phyloP scores from a whole-genome alignment of 2,797 vertebrate species.

The Anas flavirostris region DNA sequence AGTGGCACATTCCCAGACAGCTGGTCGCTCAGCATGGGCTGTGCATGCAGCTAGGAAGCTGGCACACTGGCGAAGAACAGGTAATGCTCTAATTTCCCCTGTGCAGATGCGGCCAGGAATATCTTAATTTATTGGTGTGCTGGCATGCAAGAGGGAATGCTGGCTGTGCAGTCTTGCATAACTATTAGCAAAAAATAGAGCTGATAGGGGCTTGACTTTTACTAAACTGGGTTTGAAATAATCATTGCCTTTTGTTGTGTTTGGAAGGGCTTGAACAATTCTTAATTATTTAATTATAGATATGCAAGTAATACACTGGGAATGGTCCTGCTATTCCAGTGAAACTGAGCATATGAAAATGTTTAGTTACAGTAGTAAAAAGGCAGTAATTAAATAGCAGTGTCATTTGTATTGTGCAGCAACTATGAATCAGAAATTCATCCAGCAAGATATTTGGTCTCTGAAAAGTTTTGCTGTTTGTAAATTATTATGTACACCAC shows the following conservation, averaged over 20 bases:
- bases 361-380: constrained; percentile 82
- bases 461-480: constrained; percentile 57
- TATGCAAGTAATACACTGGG: constrained; percentile 80
- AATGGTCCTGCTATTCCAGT: constrained; percentile 81
- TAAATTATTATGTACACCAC: constrained; percentile 39
- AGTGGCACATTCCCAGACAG: constrained; percentile 88
- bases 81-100: constrained; percentile 90
- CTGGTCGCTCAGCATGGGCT: constrained; percentile 90
- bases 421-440: constrained; percentile 49
- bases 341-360: constrained; percentile 81
- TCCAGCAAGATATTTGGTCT: constrained; percentile 57
- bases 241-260: constrained; percentile 81
- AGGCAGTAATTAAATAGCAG: constrained; percentile 80
- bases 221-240: constrained; percentile 80
- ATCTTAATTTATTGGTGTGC: constrained; percentile 92
- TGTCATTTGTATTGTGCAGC: constrained; percentile 71
- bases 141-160: constrained; percentile 86
- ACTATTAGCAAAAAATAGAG: constrained; percentile 82
- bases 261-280: constrained; percentile 83
- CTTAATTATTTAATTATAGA: constrained; percentile 87
- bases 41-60: constrained; percentile 86
- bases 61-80: constrained; percentile 87
- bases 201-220: constrained; percentile 82
- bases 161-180: constrained; percentile 83
- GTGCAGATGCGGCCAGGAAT: constrained; percentile 90